phyloP scores from a whole-genome alignment of 2,113 vertebrate species.

The Crotalus helleri region DNA sequence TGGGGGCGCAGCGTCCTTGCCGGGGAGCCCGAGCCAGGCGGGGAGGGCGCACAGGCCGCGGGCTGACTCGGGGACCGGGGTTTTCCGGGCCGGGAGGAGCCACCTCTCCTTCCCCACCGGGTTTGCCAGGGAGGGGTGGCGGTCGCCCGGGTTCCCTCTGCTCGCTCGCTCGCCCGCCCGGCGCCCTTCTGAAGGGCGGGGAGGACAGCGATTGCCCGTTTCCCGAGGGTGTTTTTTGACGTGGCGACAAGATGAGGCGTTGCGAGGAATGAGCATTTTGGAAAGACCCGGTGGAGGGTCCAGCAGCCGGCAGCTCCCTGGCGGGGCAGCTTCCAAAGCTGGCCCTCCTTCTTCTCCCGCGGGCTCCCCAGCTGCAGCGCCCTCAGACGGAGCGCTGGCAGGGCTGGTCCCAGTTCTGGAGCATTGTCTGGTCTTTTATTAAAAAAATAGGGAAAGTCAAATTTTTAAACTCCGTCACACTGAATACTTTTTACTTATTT shows the following conservation, averaged over 20 bases:
- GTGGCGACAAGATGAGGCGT: neutral
- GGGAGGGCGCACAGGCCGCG: neutral
- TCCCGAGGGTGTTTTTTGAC: neutral
- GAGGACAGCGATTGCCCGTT: neutral
- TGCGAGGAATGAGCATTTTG: neutral
- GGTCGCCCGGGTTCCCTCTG: neutral
- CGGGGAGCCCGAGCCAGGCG: too few species aligned
- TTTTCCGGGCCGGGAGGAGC: neutral
- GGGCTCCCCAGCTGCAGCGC: neutral
- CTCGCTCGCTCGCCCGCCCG: neutral
- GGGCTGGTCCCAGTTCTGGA: neutral
- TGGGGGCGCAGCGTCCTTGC: neutral
- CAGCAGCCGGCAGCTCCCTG: too few species aligned
- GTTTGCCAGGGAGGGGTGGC: neutral
- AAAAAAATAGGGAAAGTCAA: neutral
- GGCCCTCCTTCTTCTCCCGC: neutral
- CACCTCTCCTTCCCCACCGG: neutral
- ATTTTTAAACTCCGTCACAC: neutral
- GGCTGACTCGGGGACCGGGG: neutral
- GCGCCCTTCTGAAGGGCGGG: too few species aligned
- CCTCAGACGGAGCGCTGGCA: neutral
- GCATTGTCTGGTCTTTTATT: neutral
- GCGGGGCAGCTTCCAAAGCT: neutral
- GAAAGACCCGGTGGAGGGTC: neutral
- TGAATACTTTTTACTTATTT: neutral